Conservation (phyloP, 2,113 vertebrate genomes). For the Jaculus jaculus region DNA sequence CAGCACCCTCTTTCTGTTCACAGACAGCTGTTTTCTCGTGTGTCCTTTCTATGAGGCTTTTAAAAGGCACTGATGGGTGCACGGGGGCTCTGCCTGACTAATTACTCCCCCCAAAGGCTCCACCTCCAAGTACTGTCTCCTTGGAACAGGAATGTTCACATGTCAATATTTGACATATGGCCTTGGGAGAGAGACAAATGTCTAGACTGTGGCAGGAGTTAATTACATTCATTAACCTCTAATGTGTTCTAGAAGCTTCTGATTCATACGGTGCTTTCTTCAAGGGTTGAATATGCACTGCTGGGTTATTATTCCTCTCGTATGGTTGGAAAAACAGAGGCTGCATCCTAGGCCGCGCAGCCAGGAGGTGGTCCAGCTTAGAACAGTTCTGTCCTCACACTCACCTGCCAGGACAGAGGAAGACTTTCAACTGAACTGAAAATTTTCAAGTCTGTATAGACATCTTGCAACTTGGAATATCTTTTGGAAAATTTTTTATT, state of each 20-base stretch:
- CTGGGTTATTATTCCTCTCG: neutral
- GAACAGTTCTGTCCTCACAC: neutral
- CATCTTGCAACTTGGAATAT: neutral
- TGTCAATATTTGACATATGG: neutral
- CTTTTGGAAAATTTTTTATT: neutral
- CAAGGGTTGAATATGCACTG: neutral
- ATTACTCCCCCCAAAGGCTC: neutral
- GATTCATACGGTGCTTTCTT: neutral
- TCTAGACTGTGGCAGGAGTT: neutral
- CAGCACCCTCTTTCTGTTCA: neutral
- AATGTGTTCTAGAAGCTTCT: conserved; percentile 7
- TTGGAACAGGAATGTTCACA: neutral
- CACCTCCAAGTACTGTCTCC: neutral
- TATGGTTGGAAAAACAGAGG: neutral
- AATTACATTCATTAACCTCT: neutral
- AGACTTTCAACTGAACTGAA: neutral
- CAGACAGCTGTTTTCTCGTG: neutral
- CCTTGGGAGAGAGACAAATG: neutral
- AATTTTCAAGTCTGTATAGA: neutral
- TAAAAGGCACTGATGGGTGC: too few species aligned
- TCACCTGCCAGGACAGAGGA: neutral
- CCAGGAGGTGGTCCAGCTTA: neutral
- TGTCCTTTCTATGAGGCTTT: neutral
- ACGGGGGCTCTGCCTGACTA: too few species aligned
- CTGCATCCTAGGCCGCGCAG: neutral